phyloP scores from a whole-genome alignment of 2,113 vertebrate genomes.

The Pandion haliaetus region DNA sequence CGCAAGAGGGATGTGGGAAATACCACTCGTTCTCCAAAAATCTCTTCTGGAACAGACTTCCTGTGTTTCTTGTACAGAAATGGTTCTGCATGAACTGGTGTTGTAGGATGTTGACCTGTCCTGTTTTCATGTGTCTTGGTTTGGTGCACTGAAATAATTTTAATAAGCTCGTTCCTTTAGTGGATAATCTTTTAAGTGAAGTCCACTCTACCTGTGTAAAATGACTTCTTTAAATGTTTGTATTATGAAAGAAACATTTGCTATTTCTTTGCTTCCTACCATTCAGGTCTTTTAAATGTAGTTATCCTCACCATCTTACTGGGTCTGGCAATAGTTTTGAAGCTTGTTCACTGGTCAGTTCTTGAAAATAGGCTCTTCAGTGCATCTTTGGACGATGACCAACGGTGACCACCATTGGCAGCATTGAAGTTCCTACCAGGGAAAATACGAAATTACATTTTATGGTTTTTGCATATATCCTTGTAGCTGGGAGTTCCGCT shows the following conservation, averaged over 20 bases:
- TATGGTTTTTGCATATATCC: not conserved
- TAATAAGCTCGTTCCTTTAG: conserved; percentile 67
- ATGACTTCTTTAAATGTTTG: conserved; percentile 59
- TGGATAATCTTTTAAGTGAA: conserved; percentile 63
- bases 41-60: not conserved
- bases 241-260: conserved; percentile 40
- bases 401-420: conserved; percentile 11
- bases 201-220: conserved; percentile 60
- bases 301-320: conserved; percentile 77
- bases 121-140: conserved; percentile 41
- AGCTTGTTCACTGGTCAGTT: conserved; percentile 57
- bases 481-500: conserved; percentile 6
- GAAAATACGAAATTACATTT: not conserved
- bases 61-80: not conserved
- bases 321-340: conserved; percentile 51
- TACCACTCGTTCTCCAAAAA: not conserved
- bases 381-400: not conserved
- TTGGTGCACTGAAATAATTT: conserved; percentile 66
- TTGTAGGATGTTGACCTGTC: not conserved
- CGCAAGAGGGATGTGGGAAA: not conserved
- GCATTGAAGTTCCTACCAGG: not conserved
- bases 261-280: conserved; percentile 56
- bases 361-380: conserved; percentile 19
- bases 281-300: conserved; percentile 65
- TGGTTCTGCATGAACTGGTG: not conserved